Evolutionary conservation across 2,797 vertebrate genomes (phyloP), one percentile per base, ranked within the genome.

Genomic region (Triplophysa yarkandensis): DNA sequence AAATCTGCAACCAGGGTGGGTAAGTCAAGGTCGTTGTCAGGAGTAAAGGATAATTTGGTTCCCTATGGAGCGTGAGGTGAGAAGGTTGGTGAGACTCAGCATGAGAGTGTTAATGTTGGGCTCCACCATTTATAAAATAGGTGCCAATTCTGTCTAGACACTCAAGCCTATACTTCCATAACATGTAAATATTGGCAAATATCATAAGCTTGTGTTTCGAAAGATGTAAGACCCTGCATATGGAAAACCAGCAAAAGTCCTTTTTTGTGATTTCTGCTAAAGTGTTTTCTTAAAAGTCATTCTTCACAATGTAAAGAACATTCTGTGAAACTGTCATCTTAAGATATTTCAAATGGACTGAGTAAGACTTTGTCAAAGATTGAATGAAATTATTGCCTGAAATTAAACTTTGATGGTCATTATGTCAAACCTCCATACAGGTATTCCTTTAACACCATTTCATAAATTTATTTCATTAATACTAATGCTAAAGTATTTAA

Each of bases 21-120:
- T 71, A 67, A 71, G 19, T 71, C 85, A 87, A 90, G 86, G 88
- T 86, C 83, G 68, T 7, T 77, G 77, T 85, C 52, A 71, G 63
- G 61, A 61, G 68, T 62, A 50, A 70, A 60, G 71, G 68, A 67
- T 41, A 44, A 52, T 64, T 17, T 71, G 23, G 50, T 28, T 57
- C 68, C 48, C 27, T 70, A 4, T 57, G 30, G 62, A 55, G 61
- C 67, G 17, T 9, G 44, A 71, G 62, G 46, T 68, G 57, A 73
- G 57, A 50, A 63, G 64, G 63, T 71, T 70, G 60, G 46, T 65
- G 32, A 62, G 36, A 41, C 68, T n/a, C 44, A 71, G 66, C 66
- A 62, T 44, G 71, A 58, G n/a, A 32, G 71, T 74, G 50, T 65
- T 65, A 57, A 46, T 65, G 14, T 25, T 65, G 5, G 57, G 62